phyloP scores from a whole-genome alignment of 2,888 invertebrate genomes.

The Papilio demoleus region DNA sequence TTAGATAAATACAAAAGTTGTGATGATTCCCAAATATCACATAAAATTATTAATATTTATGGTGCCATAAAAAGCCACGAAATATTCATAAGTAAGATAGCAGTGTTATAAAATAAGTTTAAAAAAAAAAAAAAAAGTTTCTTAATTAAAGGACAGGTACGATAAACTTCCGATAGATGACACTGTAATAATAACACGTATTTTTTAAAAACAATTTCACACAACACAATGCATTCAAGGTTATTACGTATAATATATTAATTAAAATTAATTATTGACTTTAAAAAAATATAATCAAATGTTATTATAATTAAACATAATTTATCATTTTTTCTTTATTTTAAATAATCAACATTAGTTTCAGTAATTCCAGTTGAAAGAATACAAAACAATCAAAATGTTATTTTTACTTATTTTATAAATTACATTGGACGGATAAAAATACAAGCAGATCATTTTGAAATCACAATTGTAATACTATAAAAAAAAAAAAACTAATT shows the following conservation, averaged over 20 bases:
- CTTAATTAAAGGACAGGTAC: background rate
- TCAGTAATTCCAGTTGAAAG: no score
- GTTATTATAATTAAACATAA: no score
- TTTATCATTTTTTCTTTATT: no score
- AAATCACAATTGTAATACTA: slow-evolving; percentile 1
- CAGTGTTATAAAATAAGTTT: no score
- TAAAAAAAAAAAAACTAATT: background rate
- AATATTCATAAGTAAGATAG: no score
- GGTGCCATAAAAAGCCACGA: background rate
- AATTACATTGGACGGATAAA: slow-evolving; percentile 9
- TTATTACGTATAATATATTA: no score
- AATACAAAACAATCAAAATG: no score
- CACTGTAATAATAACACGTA: background rate
- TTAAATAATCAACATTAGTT: no score
- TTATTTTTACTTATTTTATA: background rate
- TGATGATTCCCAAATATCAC: background rate
- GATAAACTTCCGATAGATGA: background rate
- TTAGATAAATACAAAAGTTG: background rate
- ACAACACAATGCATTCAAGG: no score
- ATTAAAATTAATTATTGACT: no score
- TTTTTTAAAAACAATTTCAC: background rate
- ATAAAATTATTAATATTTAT: background rate
- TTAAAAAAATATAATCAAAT: no score
- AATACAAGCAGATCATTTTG: background rate
- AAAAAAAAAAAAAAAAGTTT: no score